Base-by-base conservation (phyloP, 1,140 invertebrate genomes). In the Matsumurasca onukii region DNA sequence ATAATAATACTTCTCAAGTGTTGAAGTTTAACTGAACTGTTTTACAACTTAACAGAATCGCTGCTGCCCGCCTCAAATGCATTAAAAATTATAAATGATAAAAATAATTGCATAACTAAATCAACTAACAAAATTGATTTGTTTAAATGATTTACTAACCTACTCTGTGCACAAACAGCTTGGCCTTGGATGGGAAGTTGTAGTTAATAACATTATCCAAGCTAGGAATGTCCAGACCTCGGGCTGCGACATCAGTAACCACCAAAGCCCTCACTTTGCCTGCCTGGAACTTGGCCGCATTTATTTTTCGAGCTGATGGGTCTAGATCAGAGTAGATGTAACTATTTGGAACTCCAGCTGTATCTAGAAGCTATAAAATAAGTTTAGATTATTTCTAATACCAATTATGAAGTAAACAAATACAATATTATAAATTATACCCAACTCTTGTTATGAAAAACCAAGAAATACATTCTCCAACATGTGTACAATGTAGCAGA, bases 101-200 rank as follows among this genome's bases (percentile, higher is more conserved):
- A n/a, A n/a, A n/a, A n/a, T n/a, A n/a, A n/a, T n/a, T n/a, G n/a
- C n/a, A n/a, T n/a, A n/a, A n/a, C n/a, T n/a, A n/a, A n/a, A n/a
- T n/a, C n/a, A n/a, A n/a, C n/a, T n/a, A n/a, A n/a, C n/a, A n/a
- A n/a, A n/a, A n/a, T n/a, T n/a, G n/a, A n/a, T n/a, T n/a, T n/a
- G n/a, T n/a, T n/a, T n/a, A n/a, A n/a, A n/a, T n/a, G 31, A 57
- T 25, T 34, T 68, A 86, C 91, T 84, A 80, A 95, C 95, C 98
- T 67, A 98, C 98, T 87, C 98, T 87, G 81, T 99, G 98, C 27
- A 99, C 91, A 84, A 98, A 99, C 12, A 99, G 82, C 82, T 99
- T 99, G 0, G 94, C 86, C 80, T 97, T 98, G 0, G 93, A 90
- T 0, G 98, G 98, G 78, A 99, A 99, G 83, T 99, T 91, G 74